Conservation (phyloP, 92 coral and sea anemone genomes). For the Zoanthus sansibaricus region DNA sequence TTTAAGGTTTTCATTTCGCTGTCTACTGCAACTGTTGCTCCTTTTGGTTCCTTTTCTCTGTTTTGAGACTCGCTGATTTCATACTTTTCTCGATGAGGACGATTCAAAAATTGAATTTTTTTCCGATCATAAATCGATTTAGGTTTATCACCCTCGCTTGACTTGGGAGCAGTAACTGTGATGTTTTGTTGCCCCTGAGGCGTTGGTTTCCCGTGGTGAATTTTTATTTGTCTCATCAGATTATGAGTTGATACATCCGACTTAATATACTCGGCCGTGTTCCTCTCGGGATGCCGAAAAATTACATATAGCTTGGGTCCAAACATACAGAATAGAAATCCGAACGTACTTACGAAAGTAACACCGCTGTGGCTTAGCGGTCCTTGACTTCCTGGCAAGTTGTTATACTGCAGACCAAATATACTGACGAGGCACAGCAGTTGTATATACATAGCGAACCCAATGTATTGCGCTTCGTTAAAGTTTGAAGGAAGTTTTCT, state of each 20-base stretch:
- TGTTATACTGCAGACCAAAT: conserved; percentile 26
- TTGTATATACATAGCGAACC: conserved; percentile 83
- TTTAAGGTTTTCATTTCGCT: neutral
- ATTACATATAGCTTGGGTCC: conserved; percentile 74
- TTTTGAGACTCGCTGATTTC: neutral
- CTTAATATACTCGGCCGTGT: conserved; percentile 77
- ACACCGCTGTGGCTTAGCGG: conserved; percentile 14
- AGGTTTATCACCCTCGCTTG: conserved; percentile 2
- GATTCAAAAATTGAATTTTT: neutral
- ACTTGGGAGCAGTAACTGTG: neutral
- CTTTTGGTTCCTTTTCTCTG: neutral
- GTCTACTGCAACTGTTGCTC: neutral
- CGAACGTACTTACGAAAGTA: conserved; percentile 58
- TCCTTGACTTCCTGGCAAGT: conserved; percentile 43
- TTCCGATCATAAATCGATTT: neutral
- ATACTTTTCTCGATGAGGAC: neutral
- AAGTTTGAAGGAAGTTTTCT: conserved; percentile 80
- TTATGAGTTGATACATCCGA: conserved; percentile 73
- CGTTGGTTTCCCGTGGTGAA: conserved; percentile 21
- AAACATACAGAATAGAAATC: conserved; percentile 77
- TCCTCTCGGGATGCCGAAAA: conserved; percentile 73
- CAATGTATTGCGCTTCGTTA: conserved; percentile 80
- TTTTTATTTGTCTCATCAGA: conserved; percentile 22
- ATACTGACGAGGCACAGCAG: conserved; percentile 47
- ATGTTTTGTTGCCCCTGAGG: neutral